Evolutionary conservation across 2,113 vertebrate genomes (phyloP), one percentile per base, ranked within the genome.

Genomic region (Gymnarchus niloticus): DNA sequence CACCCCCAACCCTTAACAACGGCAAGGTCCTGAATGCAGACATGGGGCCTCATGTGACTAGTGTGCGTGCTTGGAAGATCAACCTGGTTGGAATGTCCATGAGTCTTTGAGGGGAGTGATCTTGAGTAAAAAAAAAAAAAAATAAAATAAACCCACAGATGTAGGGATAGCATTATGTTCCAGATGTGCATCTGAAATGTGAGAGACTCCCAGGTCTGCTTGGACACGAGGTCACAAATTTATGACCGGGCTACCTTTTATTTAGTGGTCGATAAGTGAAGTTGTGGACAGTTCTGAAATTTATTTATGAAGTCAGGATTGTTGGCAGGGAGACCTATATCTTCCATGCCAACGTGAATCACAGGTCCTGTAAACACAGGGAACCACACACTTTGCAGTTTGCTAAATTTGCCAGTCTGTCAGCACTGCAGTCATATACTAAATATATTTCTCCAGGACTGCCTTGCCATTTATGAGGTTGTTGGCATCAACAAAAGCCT

Each of bases 371-470:
- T 69, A 37, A 69, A 69, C 61, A 69, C 33, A 5, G 28, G 6
- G 65, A 19, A 73, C 33, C 33, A 33, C 65, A 73, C 5, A 73
- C 65, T 41, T 19, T 73, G 33, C 33, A 28, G 14, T 73, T 73
- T 19, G 14, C 65, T 73, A 73, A 73, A 73, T 73, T 73, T 41
- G 65, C 65, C 28, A 73, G 65, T 6, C 33, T 41, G 65, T 73
- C 65, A 73, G 65, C 65, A 19, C 41, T 73, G 33, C 65, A 73
- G 33, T 73, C 65, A 73, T 41, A 73, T 73, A 73, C 65, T 73
- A 73, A 73, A 73, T 73, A 73, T 73, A 73, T 73, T 73, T 73
- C 28, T 73, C 65, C 41, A 33, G 65, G 65, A 73, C 65, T 73
- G 65, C 65, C 65, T 73, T 37, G 65, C 41, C 65, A 1, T 73